phyloP scores from a whole-genome alignment of 2,113 vertebrate species.

The Scopus umbretta region DNA sequence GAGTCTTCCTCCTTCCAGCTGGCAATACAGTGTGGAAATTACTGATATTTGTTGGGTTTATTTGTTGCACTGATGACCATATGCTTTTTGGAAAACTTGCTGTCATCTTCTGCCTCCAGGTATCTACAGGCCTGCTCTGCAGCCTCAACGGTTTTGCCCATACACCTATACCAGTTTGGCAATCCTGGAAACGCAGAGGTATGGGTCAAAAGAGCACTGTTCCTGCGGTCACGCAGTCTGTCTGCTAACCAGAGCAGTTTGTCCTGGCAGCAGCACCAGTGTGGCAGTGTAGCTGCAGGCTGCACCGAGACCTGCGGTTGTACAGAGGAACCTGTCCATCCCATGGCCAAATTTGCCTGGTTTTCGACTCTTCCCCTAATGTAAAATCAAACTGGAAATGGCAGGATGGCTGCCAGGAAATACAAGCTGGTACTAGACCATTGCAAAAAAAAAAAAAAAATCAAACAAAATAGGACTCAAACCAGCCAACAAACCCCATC shows the following conservation, averaged over 20 bases:
- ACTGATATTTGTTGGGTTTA: not conserved
- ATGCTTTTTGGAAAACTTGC: not conserved
- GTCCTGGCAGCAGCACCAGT: not conserved
- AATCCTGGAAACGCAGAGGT: not conserved
- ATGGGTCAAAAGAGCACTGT: not conserved
- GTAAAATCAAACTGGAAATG: not conserved
- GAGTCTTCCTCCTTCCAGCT: not conserved
- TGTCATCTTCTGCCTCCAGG: not conserved
- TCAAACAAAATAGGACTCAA: not conserved
- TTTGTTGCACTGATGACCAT: not conserved
- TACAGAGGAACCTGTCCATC: not conserved
- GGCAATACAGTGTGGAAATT: not conserved
- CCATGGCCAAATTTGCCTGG: not conserved
- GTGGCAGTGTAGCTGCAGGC: not conserved
- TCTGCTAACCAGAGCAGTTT: not conserved
- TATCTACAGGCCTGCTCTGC: not conserved
- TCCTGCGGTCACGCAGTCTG: not conserved
- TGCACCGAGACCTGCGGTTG: rapidly evolving
- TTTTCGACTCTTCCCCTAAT: not conserved
- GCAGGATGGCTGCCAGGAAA: not conserved
- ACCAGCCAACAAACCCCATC: not conserved
- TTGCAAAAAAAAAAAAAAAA: not conserved
- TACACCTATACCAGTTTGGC: not conserved
- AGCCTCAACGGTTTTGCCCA: not conserved
- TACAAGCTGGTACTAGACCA: not conserved